Conservation (phyloP, 2,888 invertebrate species). For the Chalcosyrphus nemorum region DNA sequence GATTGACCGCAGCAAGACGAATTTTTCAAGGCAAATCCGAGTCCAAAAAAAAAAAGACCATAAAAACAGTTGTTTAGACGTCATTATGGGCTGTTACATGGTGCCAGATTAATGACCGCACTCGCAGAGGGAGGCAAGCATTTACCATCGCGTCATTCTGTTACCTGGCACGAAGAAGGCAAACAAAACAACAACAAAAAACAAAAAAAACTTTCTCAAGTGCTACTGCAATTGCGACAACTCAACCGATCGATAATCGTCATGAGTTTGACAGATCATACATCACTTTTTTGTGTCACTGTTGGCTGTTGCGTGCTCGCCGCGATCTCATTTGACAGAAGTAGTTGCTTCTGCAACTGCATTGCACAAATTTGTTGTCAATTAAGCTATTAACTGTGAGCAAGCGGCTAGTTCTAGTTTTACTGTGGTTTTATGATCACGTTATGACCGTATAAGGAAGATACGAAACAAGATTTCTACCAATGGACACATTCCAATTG, state of each 20-base stretch:
- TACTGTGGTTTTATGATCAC: conserved; percentile 37
- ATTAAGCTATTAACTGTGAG: conserved; percentile 70
- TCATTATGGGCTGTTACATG: conserved; percentile 57
- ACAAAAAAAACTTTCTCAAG: neutral
- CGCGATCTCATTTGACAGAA: conserved; percentile 35
- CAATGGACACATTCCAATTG: conserved; percentile 42
- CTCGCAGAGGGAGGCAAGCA: conserved; percentile 55
- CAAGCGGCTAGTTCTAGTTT: conserved; percentile 47
- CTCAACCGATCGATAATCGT: conserved; percentile 72
- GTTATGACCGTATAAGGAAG: conserved; percentile 56
- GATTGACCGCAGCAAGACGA: conserved; percentile 56
- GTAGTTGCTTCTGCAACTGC: conserved; percentile 45
- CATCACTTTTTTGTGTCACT: conserved; percentile 67
- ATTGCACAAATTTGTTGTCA: conserved; percentile 71
- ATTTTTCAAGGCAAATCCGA: conserved; percentile 27
- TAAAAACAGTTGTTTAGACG: conserved; percentile 64
- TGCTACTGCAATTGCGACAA: conserved; percentile 41
- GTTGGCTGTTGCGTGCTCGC: neutral
- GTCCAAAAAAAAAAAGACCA: conserved; percentile 54
- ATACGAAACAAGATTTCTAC: conserved; percentile 38
- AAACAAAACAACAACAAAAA: too few relatives aligned
- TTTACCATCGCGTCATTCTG: neutral
- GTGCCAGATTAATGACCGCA: conserved; percentile 65
- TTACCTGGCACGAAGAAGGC: neutral
- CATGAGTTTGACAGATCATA: conserved; percentile 72